Evolutionary conservation across 2,113 vertebrate genomes (phyloP).

Genomic region (Elaphurus davidianus): DNA sequence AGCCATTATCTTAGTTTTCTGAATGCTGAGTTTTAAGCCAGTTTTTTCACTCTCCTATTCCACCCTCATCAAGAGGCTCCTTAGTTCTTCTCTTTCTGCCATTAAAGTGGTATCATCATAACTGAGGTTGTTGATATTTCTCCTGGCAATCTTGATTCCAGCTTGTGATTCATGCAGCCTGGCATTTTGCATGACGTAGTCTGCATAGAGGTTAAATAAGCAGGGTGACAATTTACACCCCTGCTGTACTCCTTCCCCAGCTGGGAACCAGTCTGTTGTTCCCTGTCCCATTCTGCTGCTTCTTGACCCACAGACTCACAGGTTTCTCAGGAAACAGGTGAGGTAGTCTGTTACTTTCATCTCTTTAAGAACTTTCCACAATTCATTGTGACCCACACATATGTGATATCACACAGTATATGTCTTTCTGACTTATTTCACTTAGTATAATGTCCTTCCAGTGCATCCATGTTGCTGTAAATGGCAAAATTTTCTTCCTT

Average conservation of each 20-base stretch:
- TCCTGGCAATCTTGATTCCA: background rate
- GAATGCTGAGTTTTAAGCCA: background rate
- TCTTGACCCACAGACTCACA: background rate
- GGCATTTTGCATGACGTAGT: background rate
- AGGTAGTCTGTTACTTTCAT: background rate
- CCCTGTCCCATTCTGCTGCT: background rate
- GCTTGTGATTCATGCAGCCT: background rate
- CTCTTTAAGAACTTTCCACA: background rate
- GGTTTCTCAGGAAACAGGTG: background rate
- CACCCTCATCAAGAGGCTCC: background rate
- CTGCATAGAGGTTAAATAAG: background rate
- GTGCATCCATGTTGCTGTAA: background rate
- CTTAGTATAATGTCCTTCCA: background rate
- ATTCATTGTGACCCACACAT: background rate
- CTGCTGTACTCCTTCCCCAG: background rate
- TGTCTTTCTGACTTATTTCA: background rate
- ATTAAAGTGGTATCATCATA: background rate
- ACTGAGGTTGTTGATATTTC: background rate
- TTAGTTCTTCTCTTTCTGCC: background rate
- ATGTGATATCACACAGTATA: background rate
- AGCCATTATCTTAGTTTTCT: background rate
- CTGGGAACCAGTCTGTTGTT: background rate
- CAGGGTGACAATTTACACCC: background rate
- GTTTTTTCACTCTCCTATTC: background rate
- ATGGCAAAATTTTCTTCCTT: background rate